Evolutionary conservation across 1,140 invertebrate species (phyloP).

Genomic region (Augochlora pura): DNA sequence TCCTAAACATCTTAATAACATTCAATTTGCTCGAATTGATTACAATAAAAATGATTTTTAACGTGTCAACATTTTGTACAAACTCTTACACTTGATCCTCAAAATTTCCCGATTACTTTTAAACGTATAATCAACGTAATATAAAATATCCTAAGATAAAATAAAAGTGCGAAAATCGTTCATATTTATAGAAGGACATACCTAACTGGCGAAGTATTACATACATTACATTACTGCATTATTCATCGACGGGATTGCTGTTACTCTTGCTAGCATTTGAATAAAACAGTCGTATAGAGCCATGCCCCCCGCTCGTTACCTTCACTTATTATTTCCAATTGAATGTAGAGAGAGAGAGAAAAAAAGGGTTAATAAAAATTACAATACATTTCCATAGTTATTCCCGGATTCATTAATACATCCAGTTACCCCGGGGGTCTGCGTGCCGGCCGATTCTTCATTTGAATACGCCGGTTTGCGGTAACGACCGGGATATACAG

Average conservation of each 20-base stretch:
- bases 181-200: neutral
- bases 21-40: too few relatives aligned
- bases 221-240: neutral
- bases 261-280: neutral
- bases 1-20: too few relatives aligned
- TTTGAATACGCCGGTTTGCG: constrained; percentile 10
- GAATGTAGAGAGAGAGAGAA: neutral
- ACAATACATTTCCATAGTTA: neutral
- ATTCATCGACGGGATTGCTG: too few relatives aligned
- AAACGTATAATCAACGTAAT: neutral
- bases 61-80: too few relatives aligned
- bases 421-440: neutral
- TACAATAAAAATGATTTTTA: too few relatives aligned
- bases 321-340: neutral
- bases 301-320: neutral
- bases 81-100: too few relatives aligned
- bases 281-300: neutral
- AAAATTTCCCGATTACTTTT: too few relatives aligned
- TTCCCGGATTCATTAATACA: neutral
- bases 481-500: constrained; percentile 1
- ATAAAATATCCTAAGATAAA: neutral
- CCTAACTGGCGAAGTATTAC: neutral
- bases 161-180: neutral
- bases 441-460: neutral
- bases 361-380: neutral